Evolutionary conservation across 2,797 vertebrate genomes (phyloP).

Genomic region (Poeciliopsis infans): DNA sequence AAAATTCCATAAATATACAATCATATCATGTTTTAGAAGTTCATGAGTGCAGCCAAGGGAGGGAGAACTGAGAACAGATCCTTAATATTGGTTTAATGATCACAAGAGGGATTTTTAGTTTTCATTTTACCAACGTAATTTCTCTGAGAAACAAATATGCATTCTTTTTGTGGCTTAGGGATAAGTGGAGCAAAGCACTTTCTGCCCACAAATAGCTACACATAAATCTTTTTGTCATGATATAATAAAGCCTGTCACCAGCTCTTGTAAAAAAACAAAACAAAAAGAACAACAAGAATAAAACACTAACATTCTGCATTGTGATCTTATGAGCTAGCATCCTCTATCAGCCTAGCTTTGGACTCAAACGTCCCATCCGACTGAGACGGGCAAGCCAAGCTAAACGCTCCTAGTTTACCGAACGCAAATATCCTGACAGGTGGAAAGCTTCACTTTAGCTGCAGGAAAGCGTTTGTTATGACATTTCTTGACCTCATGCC

Average conservation of each 20-base stretch:
- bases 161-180: constrained; percentile 21
- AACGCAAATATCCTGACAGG: constrained; percentile 62
- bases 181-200: constrained; percentile 41
- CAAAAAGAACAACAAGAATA: constrained; percentile 25
- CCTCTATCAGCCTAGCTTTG: constrained; percentile 49
- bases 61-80: constrained; percentile 15
- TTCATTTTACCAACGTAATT: constrained; percentile 23
- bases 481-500: constrained; percentile 69
- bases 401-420: constrained; percentile 67
- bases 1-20: constrained; percentile 45
- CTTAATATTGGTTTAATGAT: constrained; percentile 34
- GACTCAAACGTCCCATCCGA: constrained; percentile 56
- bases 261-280: constrained; percentile 36
- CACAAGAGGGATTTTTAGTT: constrained; percentile 5
- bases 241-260: constrained; percentile 48
- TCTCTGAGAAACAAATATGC: constrained; percentile 17
- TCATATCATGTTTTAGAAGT: constrained; percentile 54
- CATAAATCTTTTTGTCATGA: constrained; percentile 55
- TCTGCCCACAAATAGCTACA: constrained; percentile 51
- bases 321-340: constrained; percentile 64
- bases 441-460: constrained; percentile 72
- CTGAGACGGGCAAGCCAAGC: constrained; percentile 60
- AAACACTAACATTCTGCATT: constrained; percentile 50
- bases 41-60: constrained; percentile 37
- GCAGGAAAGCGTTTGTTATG: constrained; percentile 70